These are phyloP conservation scores for Brachynemurus nebulosus DNA, from an alignment of 2,888 invertebrate genomes.

Conservation along the genomic window DNA sequence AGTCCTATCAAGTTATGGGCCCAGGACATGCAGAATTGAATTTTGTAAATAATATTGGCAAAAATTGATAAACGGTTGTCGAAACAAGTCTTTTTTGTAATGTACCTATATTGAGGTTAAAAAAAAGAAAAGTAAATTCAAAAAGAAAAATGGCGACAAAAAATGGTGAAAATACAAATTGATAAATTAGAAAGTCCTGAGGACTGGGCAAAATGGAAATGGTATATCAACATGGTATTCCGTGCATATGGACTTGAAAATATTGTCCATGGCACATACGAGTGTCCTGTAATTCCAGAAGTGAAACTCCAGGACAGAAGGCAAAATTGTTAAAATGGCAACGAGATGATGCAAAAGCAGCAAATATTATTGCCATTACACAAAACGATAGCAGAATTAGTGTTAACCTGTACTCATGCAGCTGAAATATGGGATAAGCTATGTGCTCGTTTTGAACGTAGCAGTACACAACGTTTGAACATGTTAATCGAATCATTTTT, in stretches of 20 bases:
- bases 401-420: slow-evolving; percentile 9
- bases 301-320: background rate
- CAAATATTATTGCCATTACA: no score
- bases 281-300: background rate
- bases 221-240: background rate
- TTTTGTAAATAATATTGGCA: no score
- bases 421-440: slow-evolving; percentile 10
- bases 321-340: slow-evolving; percentile 2
- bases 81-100: no score
- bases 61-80: no score
- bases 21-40: no score
- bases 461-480: slow-evolving; percentile 8
- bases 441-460: slow-evolving; percentile 5
- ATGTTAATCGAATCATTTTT: slow-evolving; percentile 9
- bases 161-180: background rate
- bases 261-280: background rate
- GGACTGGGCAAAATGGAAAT: background rate
- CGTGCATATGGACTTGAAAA: background rate
- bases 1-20: no score
- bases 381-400: slow-evolving; percentile 10
- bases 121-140: no score
- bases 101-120: no score
- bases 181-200: background rate
- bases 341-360: slow-evolving; percentile 9
- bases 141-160: no score